Base-by-base conservation (phyloP, 2,113 vertebrate genomes). In the Epinephelus cyanopodus region DNA sequence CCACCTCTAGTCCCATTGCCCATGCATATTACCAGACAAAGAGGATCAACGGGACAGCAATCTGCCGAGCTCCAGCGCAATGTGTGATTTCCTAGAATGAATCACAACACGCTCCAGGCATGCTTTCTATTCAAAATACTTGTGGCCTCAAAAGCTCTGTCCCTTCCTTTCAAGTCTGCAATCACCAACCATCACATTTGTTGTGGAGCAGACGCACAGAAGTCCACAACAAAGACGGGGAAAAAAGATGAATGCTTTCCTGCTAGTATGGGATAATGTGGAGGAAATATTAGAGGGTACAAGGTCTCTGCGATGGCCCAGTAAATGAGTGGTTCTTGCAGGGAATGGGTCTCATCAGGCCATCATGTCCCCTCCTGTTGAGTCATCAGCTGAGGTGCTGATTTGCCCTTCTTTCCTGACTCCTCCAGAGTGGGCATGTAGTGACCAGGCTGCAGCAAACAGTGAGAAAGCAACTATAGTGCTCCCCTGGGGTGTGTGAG, bases 371-470 rank as follows among this genome's bases (percentile, higher is more conserved):
- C 76, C 84, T 81, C 89, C 87, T 21, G 53, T 73, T 89, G 89
- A 87, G 62, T 82, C 84, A 85, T 91, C 89, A 90, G 87, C 81
- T 57, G 56, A 88, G 85, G 56, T 69, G 33, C 81, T 94, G 92
- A 88, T 93, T 92, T 79, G 77, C 75, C 63, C 86, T 92, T 89
- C 74, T 92, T 89, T 85, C 80, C 58, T 75, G 82, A 83, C 79
- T 87, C 73, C 88, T 88, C 73, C 77, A 89, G 65, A 45, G 61
- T 57, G 50, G 72, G 50, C 77, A 63, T 73, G 61, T 52, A 70
- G 85, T 85, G 88, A 90, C 87, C 88, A 67, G 85, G 67, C 71
- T 50, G 84, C 69, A 83, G 77, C 48, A 83, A 82, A 83, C 62
- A 61, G 62, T 70, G 74, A 81, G 60, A 85, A 72, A 79, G 74